A percentile compares a stretch with the other conserved stretches of the same genome.
phyloP scores from a whole-genome alignment of 2,888 invertebrate genomes.

The Magallana nippona region DNA sequence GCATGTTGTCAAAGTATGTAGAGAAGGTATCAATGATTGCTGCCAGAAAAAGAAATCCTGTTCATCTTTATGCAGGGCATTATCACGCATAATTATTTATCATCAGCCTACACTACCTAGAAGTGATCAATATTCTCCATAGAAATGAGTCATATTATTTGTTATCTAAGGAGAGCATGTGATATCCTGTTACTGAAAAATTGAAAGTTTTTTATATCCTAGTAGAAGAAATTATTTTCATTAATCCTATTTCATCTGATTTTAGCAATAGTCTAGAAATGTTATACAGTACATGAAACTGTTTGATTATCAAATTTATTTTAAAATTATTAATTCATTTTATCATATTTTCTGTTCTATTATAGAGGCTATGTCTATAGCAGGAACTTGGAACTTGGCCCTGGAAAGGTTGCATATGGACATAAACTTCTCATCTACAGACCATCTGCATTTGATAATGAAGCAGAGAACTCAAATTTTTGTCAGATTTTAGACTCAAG shows the following conservation, averaged over 20 bases:
- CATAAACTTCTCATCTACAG: conserved; percentile 69
- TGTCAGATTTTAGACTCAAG: conserved; percentile 71
- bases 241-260: too few species aligned
- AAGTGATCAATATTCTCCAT: too few species aligned
- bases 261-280: too few species aligned
- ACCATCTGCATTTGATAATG: conserved; percentile 72
- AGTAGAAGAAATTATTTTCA: background rate
- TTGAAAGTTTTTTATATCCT: background rate
- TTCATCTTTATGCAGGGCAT: too few species aligned
- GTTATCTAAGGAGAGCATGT: too few species aligned
- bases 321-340: background rate
- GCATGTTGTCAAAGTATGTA: background rate
- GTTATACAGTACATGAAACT: too few species aligned
- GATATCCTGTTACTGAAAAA: too few species aligned
- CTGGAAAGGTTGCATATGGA: conserved; percentile 75
- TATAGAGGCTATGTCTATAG: conserved; percentile 78
- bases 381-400: conserved; percentile 71
- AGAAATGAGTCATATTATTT: too few species aligned
- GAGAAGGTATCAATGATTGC: background rate
- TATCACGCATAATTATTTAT: too few species aligned
- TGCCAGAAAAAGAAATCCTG: too few species aligned
- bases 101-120: too few species aligned
- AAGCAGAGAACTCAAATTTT: conserved; percentile 65
- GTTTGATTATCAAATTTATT: background rate
- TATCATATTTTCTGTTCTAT: conserved; percentile 36